phyloP scores from a whole-genome alignment of 2,113 vertebrate species.

The Equus quagga region DNA sequence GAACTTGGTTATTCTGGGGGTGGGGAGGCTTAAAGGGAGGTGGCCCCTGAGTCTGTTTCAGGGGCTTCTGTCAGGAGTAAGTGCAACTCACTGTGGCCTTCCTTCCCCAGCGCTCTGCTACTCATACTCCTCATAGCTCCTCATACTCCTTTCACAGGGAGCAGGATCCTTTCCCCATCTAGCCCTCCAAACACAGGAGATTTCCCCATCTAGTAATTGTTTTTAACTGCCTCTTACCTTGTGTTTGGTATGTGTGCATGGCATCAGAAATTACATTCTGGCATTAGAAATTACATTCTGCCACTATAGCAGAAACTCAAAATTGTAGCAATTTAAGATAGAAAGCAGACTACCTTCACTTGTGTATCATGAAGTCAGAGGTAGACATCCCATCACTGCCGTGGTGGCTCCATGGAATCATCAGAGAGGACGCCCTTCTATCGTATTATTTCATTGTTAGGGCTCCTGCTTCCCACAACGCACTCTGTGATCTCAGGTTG shows the following conservation, averaged over 20 bases:
- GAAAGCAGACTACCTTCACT: background rate
- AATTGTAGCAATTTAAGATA: background rate
- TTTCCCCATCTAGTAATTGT: background rate
- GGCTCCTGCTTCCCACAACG: background rate
- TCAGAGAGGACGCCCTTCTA: background rate
- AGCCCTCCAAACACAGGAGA: background rate
- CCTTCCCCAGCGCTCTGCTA: background rate
- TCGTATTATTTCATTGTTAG: background rate
- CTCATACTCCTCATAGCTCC: background rate
- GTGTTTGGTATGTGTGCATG: background rate
- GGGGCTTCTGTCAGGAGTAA: background rate
- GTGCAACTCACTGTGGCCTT: background rate
- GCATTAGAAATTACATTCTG: background rate
- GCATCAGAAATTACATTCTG: background rate
- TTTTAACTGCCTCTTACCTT: background rate
- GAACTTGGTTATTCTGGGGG: background rate
- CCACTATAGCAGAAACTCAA: background rate
- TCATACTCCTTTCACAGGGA: background rate
- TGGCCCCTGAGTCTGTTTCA: background rate
- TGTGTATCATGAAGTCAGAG: background rate
- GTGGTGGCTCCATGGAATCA: background rate
- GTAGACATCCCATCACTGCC: background rate
- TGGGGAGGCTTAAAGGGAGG: background rate
- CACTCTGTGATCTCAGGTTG: background rate
- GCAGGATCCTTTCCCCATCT: too few species aligned